These are phyloP conservation scores for Lophotriccus pileatus DNA, from an alignment of 2,797 vertebrate species.

Conservation along the genomic window DNA sequence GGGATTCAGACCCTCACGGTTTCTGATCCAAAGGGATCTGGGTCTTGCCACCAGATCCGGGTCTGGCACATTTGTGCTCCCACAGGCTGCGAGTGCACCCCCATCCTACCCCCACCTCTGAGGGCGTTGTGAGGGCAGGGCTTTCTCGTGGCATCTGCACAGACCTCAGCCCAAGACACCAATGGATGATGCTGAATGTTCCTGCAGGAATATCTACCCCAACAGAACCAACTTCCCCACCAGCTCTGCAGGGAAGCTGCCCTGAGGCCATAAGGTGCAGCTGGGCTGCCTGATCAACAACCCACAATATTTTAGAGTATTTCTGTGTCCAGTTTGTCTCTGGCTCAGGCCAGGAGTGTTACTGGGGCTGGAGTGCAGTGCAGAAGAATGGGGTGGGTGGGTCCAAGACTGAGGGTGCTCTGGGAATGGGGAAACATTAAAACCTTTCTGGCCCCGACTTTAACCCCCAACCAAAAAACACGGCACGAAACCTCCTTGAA, in stretches of 20 bases:
- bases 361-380: not conserved
- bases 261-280: not conserved
- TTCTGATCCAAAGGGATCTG: not conserved
- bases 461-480: not conserved
- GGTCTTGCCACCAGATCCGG: not conserved
- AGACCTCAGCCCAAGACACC: not conserved
- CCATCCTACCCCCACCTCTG: not conserved
- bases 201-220: not conserved
- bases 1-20: not conserved
- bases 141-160: fast-evolving
- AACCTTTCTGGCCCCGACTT: not conserved
- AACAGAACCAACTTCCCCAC: fast-evolving
- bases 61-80: not conserved
- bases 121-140: not conserved
- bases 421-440: not conserved
- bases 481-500: not conserved
- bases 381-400: not conserved
- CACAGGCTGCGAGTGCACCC: fast-evolving
- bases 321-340: not conserved
- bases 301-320: not conserved
- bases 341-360: not conserved
- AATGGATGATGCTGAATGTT: fast-evolving
- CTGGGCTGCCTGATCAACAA: not conserved
- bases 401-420: not conserved
- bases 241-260: not conserved